phyloP scores from a whole-genome alignment of 2,797 vertebrate genomes.

The Adrianichthys oophorus region DNA sequence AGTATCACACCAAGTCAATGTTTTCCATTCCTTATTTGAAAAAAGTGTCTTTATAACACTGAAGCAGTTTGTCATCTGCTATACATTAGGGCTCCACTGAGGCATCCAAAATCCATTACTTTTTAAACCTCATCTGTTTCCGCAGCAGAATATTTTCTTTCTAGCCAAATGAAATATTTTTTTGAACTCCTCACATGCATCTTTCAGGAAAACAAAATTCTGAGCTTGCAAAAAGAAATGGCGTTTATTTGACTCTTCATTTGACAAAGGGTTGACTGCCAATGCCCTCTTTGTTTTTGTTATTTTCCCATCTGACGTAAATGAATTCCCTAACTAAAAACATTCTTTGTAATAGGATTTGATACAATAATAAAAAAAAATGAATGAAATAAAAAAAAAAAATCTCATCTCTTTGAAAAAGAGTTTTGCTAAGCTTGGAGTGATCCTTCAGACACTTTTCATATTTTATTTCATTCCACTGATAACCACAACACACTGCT shows the following conservation, averaged over 20 bases:
- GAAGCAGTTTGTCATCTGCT: slow-evolving; percentile 43
- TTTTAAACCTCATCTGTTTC: slow-evolving; percentile 44
- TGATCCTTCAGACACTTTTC: slow-evolving; percentile 1
- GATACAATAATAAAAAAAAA: too few relatives aligned
- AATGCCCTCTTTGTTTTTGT: slow-evolving; percentile 18
- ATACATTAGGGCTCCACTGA: slow-evolving; percentile 39
- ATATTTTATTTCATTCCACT: neutral
- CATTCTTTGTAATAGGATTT: too few relatives aligned
- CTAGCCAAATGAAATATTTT: slow-evolving; percentile 36
- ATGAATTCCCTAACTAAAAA: neutral
- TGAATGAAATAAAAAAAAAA: too few relatives aligned
- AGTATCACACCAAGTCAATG: slow-evolving; percentile 6
- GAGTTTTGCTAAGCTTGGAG: too few relatives aligned
- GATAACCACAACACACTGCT: slow-evolving; percentile 12
- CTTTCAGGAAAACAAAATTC: slow-evolving; percentile 6
- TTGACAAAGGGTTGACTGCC: slow-evolving; percentile 25
- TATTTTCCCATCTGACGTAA: slow-evolving; percentile 8
- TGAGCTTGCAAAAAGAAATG: slow-evolving; percentile 50
- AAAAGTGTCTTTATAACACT: slow-evolving; percentile 27
- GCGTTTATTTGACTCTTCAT: slow-evolving; percentile 35
- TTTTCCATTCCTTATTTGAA: slow-evolving; percentile 13
- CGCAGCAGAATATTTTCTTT: slow-evolving; percentile 28
- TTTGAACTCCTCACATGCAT: slow-evolving; percentile 32
- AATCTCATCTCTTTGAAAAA: too few relatives aligned
- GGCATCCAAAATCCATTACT: slow-evolving; percentile 44